phyloP scores from a whole-genome alignment of 2,888 invertebrate genomes.

The Argyra leucocephala region DNA sequence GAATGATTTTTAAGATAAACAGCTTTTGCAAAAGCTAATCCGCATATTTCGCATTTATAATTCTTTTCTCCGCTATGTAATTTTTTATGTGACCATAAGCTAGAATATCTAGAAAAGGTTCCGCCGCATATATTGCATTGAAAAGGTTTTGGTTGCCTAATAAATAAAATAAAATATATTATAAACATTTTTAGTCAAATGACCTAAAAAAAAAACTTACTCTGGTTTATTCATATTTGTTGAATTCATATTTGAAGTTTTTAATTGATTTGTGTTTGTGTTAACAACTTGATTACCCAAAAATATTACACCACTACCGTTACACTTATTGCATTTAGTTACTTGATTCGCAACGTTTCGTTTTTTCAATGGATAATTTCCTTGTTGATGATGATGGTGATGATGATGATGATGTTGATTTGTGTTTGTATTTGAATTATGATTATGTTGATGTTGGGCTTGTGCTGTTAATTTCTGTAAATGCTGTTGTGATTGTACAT shows the following conservation, averaged over 20 bases:
- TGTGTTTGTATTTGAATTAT: background rate
- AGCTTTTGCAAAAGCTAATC: slow-evolving; percentile 78
- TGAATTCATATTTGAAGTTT: background rate
- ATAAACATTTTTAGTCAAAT: slow-evolving; percentile 9
- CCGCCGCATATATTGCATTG: slow-evolving; percentile 82
- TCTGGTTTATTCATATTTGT: slow-evolving; percentile 34
- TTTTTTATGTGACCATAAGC: slow-evolving; percentile 81
- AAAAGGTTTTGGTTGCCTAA: slow-evolving; percentile 66
- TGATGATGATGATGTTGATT: slow-evolving; percentile 4
- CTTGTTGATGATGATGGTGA: slow-evolving; percentile 25
- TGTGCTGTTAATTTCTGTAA: slow-evolving; percentile 30
- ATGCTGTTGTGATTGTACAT: slow-evolving; percentile 33
- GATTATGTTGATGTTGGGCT: slow-evolving; percentile 12
- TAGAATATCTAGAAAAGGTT: slow-evolving; percentile 73
- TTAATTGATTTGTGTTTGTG: slow-evolving; percentile 8
- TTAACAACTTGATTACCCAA: slow-evolving; percentile 29
- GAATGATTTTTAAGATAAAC: slow-evolving; percentile 85
- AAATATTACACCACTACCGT: slow-evolving; percentile 72
- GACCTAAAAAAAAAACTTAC: slow-evolving; percentile 28
- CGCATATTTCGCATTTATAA: slow-evolving; percentile 80
- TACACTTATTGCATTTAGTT: slow-evolving; percentile 81
- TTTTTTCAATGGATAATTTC: slow-evolving; percentile 71
- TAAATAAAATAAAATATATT: slow-evolving; percentile 21
- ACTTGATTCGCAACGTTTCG: slow-evolving; percentile 67
- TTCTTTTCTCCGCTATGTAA: slow-evolving; percentile 73